Evolutionary conservation across 2,888 invertebrate species (phyloP), one percentile per base, ranked within the genome.

Genomic region (Nudaria mundana): DNA sequence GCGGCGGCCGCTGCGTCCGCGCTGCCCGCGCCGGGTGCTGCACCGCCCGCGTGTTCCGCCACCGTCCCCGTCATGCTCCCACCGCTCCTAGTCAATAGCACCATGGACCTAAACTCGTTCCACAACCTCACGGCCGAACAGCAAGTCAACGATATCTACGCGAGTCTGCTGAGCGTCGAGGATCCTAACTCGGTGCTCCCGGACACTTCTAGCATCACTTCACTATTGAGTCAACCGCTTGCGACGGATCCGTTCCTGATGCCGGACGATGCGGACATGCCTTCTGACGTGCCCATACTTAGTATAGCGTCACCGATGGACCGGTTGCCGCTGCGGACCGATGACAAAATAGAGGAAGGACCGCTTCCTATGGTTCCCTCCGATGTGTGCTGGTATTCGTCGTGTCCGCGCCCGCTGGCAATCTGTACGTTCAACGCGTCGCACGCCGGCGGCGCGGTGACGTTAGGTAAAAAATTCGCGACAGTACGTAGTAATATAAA

Each of bases 361-460:
- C 75, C 73, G 28, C 75, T 77, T 24, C 66, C 77, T 51, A 71
- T 63, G 49, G 78, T 66, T 25, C 78, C 85, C 50, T 56, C 58
- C 46, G 88, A 77, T 66, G 88, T 73, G 55, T 86, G 82, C 52
- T 82, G 90, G 81, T 91, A 91, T 66, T 71, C 88, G 47, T 66
- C 90, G 13, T 90, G 91, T 43, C 91, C 92, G 44, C 91, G 93
- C 45, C 91, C 92, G 7, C 88, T 92, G 7, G 87, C 90, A 20
- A 68, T 91, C 32, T 90, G 91, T 59, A 90, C 91, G 5, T 91
- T 86, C 63, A 90, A 91, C 60, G 83, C 91, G 30, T 79, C 90
- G 12, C 90, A 91, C 64, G 84, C 91, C 28, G 91, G 91, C 31
- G 86, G 90, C 49, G 89, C 91, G 6, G 76, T 91, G 30, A 81